Evolutionary conservation across 2,797 vertebrate genomes (phyloP).

Genomic region (Linurgus olivaceus): DNA sequence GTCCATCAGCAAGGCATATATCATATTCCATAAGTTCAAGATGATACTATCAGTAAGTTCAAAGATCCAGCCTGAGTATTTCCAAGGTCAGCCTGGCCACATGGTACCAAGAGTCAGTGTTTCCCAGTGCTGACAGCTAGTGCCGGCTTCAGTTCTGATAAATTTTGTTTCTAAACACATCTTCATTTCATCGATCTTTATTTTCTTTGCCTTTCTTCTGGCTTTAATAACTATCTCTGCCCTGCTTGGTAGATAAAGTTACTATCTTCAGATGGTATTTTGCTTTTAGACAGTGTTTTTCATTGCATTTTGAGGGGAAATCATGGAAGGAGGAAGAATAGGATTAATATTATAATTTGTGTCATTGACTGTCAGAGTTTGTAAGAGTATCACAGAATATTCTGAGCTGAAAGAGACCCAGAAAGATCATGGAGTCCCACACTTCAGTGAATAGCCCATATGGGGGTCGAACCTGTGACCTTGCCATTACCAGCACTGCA

Average conservation of each 20-base stretch:
- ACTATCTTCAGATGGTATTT: background rate
- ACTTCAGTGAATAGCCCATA: background rate
- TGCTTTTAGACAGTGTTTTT: background rate
- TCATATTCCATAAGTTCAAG: background rate
- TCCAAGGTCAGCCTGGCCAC: background rate
- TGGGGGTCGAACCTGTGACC: accelerated
- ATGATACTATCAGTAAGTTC: background rate
- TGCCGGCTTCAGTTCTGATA: background rate
- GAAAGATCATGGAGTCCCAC: background rate
- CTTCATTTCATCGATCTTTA: background rate
- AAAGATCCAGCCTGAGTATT: background rate
- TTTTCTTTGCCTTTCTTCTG: background rate
- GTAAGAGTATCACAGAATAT: background rate
- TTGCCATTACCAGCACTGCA: background rate
- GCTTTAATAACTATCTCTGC: background rate
- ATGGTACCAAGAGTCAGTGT: background rate
- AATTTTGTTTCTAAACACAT: background rate
- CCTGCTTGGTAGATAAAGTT: background rate
- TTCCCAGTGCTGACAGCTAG: background rate
- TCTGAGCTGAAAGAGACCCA: background rate
- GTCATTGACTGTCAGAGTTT: background rate
- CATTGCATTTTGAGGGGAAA: background rate
- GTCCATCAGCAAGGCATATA: background rate
- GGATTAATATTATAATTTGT: background rate
- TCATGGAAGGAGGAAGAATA: background rate